These are phyloP conservation scores for Chiloscyllium plagiosum DNA, from an alignment of 2,113 vertebrate species.

Conservation along the genomic window DNA sequence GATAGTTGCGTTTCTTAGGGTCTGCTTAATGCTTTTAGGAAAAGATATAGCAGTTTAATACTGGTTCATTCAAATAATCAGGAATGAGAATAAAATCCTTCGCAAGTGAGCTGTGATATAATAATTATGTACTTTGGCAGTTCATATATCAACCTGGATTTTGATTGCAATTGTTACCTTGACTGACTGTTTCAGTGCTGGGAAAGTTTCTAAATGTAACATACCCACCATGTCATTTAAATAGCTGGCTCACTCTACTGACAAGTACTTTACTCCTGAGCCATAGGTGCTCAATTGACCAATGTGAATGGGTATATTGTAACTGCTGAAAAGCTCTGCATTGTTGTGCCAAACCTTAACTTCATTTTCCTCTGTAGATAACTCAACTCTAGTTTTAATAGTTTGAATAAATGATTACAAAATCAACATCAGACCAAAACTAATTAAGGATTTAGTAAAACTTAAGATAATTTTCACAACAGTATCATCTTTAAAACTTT, in stretches of 20 bases:
- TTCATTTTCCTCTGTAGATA: neutral
- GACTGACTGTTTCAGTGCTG: neutral
- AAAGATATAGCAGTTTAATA: neutral
- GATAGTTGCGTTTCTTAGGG: neutral
- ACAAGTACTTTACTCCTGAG: slow-evolving; percentile 3
- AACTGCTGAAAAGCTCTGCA: neutral
- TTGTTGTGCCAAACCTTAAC: neutral
- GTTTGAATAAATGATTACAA: neutral
- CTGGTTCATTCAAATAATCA: neutral
- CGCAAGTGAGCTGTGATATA: neutral
- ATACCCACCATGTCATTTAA: neutral
- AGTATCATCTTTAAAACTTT: neutral
- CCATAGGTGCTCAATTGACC: too few species aligned
- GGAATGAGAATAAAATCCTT: neutral
- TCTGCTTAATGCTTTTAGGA: neutral
- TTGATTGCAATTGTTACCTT: neutral
- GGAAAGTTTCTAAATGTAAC: neutral
- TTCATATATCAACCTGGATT: neutral
- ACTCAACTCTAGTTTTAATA: neutral
- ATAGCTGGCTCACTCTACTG: neutral
- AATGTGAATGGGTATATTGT: neutral
- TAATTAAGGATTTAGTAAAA: neutral
- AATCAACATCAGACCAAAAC: neutral
- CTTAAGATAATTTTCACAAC: neutral
- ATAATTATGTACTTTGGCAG: neutral